Conservation (phyloP, 1,140 invertebrate species). For the Camponotus pennsylvanicus region DNA sequence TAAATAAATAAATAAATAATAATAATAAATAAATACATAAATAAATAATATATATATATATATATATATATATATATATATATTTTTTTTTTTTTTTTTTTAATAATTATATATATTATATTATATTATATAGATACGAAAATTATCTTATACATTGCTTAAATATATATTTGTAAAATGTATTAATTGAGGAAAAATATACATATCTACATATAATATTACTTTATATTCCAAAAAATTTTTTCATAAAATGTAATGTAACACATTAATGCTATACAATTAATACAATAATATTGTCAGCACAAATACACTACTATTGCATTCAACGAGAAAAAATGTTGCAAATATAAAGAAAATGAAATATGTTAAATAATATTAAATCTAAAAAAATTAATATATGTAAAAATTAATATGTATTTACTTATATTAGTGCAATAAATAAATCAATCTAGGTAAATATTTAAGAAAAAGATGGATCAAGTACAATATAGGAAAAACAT, state of each 20-base stretch:
- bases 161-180: neutral
- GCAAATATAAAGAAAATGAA: slow-evolving; percentile 2
- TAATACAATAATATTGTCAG: neutral
- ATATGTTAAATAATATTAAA: neutral
- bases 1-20: too few species aligned
- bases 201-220: neutral
- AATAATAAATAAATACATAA: too few species aligned
- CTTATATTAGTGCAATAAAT: neutral
- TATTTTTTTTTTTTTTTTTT: too few species aligned
- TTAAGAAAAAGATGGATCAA: neutral
- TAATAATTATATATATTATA: too few species aligned
- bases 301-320: neutral
- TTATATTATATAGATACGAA: too few species aligned
- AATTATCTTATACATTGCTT: neutral
- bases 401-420: slow-evolving; percentile 9
- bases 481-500: neutral
- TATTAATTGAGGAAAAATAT: neutral
- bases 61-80: neutral
- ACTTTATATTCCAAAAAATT: slow-evolving; percentile 16
- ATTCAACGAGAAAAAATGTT: slow-evolving; percentile 4
- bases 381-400: neutral
- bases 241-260: slow-evolving; percentile 12
- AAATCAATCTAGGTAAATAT: neutral
- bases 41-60: slow-evolving; percentile 18
- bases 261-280: neutral